Evolutionary conservation across 1,140 invertebrate genomes (phyloP), one percentile per base, ranked within the genome.

Genomic region (Plodia interpunctella): DNA sequence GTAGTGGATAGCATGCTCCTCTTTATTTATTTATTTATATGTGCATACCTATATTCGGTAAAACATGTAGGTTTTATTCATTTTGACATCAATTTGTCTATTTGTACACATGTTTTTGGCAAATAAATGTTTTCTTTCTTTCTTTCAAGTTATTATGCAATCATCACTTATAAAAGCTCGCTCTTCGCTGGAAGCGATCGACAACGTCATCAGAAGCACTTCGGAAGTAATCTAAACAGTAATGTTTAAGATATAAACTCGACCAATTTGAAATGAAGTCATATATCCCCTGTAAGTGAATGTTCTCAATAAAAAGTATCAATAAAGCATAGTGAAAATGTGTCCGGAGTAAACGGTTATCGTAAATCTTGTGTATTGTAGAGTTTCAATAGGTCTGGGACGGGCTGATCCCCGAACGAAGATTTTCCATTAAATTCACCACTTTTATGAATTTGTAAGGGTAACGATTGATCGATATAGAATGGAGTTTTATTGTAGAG

Each of bases 141-240:
- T n/a, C n/a, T n/a, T n/a, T n/a, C 21, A 44, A 44, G 38, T 44
- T 44, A 44, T 44, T 44, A 17, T 13, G 38, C 38, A 44, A 44
- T 1, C 38, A 44, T n/a, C 38, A 44, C 38, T 44, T 44, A 44
- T 44, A 44, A 32, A 32, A 10, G 38, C 38, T 17, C 15, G 15
- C 55, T 60, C 65, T 62, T 55, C 49, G 53, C 70, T 68, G 57
- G 69, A 72, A 77, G 74, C 62, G 69, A 64, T 58, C 67, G 61
- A 53, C 67, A 55, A 57, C 59, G 68, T 68, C 70, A 63, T 77
- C 73, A 74, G 66, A 63, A 55, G 59, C 74, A 77, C 72, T 80
- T 77, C 65, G 59, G 62, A 65, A 59, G 60, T 74, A 78, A 78
- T 78, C 73, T 76, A 76, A 78, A 78, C 71, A 75, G 64, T 66